phyloP scores from a whole-genome alignment of 35 echinoderm and acorn worm genomes.

The Apostichopus japonicus region DNA sequence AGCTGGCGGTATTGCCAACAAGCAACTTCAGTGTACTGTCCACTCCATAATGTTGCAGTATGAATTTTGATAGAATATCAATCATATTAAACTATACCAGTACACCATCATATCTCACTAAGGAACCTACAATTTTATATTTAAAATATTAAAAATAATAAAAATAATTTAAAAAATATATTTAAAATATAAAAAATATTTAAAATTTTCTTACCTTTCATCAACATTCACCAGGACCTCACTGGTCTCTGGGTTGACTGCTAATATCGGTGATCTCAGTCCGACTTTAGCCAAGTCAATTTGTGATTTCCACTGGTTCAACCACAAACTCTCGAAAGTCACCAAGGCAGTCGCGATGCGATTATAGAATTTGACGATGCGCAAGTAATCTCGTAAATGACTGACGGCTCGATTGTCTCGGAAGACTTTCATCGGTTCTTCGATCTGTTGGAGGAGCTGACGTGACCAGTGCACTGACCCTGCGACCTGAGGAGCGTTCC shows the following conservation, averaged over 20 bases:
- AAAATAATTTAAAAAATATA: too few relatives aligned
- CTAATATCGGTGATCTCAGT: constrained; percentile 80
- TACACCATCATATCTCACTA: too few relatives aligned
- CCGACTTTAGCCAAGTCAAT: constrained; percentile 88
- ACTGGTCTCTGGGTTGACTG: constrained; percentile 78
- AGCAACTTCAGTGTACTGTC: too few relatives aligned
- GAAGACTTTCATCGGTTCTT: constrained; percentile 96
- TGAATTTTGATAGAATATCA: too few relatives aligned
- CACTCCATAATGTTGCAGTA: too few relatives aligned
- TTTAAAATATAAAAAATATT: too few relatives aligned
- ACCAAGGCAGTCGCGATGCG: constrained; percentile 92
- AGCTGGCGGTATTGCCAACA: too few relatives aligned
- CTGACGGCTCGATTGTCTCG: constrained; percentile 83
- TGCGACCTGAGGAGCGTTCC: constrained; percentile 86
- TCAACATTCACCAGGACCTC: constrained; percentile 94
- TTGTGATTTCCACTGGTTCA: constrained; percentile 88
- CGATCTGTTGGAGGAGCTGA: constrained; percentile 93
- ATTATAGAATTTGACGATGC: constrained; percentile 97
- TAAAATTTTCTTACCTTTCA: constrained; percentile 65
- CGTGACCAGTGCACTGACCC: constrained; percentile 96
- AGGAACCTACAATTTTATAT: too few relatives aligned
- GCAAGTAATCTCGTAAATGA: constrained; percentile 81
- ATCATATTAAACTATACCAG: too few relatives aligned
- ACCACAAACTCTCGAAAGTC: constrained; percentile 93
- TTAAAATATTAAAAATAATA: too few relatives aligned